Evolutionary conservation across 2,797 vertebrate species (phyloP).

Genomic region (Eospalax fontanierii): DNA sequence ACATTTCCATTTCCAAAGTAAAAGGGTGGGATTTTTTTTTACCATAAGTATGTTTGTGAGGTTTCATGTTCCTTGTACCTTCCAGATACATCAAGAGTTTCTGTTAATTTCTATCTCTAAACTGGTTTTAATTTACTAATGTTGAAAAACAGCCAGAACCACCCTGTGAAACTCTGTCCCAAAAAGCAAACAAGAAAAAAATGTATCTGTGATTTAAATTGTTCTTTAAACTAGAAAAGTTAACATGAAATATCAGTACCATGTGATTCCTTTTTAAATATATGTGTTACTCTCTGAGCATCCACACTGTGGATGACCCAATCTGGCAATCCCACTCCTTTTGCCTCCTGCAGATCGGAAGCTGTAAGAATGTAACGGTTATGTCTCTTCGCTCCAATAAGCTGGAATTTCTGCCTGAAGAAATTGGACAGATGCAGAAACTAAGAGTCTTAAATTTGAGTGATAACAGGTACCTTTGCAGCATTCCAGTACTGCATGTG

Average conservation of each 20-base stretch:
- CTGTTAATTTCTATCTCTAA: constrained; percentile 64
- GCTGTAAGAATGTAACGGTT: constrained; percentile 98
- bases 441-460: constrained; percentile 98
- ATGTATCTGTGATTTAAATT: background rate
- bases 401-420: constrained; percentile 98
- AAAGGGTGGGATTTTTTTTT: background rate
- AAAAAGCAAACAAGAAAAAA: background rate
- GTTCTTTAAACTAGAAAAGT: constrained; percentile 43
- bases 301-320: background rate
- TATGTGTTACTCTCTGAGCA: background rate
- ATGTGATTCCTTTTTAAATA: background rate
- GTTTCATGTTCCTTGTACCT: background rate
- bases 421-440: constrained; percentile 99
- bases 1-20: constrained; percentile 27
- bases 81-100: constrained; percentile 15
- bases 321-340: background rate
- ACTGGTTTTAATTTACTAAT: background rate
- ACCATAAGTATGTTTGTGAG: constrained; percentile 4
- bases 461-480: constrained; percentile 96
- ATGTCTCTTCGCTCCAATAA: constrained; percentile 99
- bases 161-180: background rate
- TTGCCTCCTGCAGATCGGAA: constrained; percentile 94
- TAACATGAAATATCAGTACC: background rate
- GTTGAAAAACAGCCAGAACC: background rate
- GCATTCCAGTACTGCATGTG: background rate